Conservation (phyloP, 2,888 invertebrate genomes). For the Watsonalla binaria region DNA sequence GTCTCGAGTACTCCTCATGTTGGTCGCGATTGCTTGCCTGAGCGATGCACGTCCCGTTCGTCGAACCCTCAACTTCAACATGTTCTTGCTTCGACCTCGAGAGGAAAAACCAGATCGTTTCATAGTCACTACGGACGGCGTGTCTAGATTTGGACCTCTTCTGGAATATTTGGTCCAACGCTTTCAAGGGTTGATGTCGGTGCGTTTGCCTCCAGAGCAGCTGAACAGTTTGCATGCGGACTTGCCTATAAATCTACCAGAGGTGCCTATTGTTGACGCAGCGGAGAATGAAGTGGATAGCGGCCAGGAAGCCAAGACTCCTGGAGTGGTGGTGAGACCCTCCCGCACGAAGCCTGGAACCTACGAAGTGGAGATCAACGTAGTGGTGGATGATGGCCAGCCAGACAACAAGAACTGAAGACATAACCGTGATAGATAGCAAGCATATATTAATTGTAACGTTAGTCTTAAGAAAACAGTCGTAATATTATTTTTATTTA, state of each 20-base stretch:
- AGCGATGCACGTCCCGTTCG: slow-evolving; percentile 49
- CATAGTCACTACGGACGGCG: slow-evolving; percentile 53
- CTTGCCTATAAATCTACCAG: slow-evolving; percentile 27
- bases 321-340: slow-evolving; percentile 58
- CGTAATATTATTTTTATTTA: slow-evolving; percentile 40
- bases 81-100: slow-evolving; percentile 63
- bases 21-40: slow-evolving; percentile 46
- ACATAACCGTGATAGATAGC: slow-evolving; percentile 7
- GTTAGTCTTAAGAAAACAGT: slow-evolving; percentile 17
- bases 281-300: slow-evolving; percentile 72
- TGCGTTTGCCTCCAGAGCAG: slow-evolving; percentile 80
- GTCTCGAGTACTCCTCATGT: slow-evolving; percentile 41
- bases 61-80: slow-evolving; percentile 67
- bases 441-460: slow-evolving; percentile 25
- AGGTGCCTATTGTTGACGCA: slow-evolving; percentile 43
- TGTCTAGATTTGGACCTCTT: slow-evolving; percentile 82
- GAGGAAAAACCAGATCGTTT: slow-evolving; percentile 51
- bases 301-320: slow-evolving; percentile 60
- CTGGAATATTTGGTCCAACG: slow-evolving; percentile 83
- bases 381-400: slow-evolving; percentile 63
- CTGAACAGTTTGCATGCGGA: slow-evolving; percentile 42
- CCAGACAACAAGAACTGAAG: slow-evolving; percentile 40
- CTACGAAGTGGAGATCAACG: slow-evolving; percentile 64
- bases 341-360: slow-evolving; percentile 63
- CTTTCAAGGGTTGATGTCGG: slow-evolving; percentile 83